Conservation (phyloP, 2,113 vertebrate genomes). For the Anser cygnoides region DNA sequence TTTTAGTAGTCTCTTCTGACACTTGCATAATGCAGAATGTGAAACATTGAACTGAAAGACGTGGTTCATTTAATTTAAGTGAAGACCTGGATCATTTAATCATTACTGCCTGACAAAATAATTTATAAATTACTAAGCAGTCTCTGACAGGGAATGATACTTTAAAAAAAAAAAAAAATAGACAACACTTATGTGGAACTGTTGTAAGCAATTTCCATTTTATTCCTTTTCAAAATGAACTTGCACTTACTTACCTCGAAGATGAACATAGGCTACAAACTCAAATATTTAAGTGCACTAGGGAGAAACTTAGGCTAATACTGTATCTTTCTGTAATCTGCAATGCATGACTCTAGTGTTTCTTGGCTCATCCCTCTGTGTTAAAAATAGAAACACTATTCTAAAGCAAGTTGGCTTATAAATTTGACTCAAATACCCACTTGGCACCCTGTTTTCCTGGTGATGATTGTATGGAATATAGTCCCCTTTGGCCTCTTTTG, state of each 20-base stretch:
- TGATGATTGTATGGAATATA: slow-evolving; percentile 38
- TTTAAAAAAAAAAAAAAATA: neutral
- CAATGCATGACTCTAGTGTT: neutral
- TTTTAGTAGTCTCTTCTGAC: neutral
- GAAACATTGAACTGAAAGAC: neutral
- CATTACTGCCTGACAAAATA: slow-evolving; percentile 14
- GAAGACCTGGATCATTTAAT: neutral
- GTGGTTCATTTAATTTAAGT: neutral
- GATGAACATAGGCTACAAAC: neutral
- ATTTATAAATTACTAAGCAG: slow-evolving; percentile 21
- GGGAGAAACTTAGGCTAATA: neutral
- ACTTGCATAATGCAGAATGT: neutral
- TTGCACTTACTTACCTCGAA: neutral
- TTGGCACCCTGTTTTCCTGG: slow-evolving; percentile 55
- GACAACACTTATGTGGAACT: neutral
- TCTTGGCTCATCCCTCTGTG: slow-evolving; percentile 10
- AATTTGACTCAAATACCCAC: slow-evolving; percentile 62
- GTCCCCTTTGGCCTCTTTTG: slow-evolving; percentile 54
- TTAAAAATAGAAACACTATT: slow-evolving; percentile 48
- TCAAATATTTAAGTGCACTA: neutral
- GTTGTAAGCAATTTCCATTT: neutral
- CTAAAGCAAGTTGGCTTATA: slow-evolving; percentile 39
- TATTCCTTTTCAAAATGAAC: slow-evolving; percentile 9
- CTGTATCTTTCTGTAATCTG: neutral
- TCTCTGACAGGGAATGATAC: neutral